phyloP scores from a whole-genome alignment of 2,888 invertebrate genomes.

The Prenolepis imparis region DNA sequence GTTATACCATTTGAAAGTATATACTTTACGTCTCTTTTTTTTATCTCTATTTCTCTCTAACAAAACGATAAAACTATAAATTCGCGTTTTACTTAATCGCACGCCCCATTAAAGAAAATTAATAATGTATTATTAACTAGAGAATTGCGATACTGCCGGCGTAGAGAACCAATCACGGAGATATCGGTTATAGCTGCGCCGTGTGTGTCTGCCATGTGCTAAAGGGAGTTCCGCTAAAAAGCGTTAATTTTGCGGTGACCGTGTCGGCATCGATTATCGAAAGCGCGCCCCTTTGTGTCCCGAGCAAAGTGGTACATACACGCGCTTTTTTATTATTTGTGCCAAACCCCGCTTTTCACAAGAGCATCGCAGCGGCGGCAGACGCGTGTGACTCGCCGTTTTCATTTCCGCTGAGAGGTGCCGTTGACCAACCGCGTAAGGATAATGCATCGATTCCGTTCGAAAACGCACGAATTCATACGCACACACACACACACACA shows the following conservation, averaged over 20 bases:
- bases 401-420: slow-evolving; percentile 70
- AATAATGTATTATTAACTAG: slow-evolving; percentile 46
- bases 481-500: not conserved
- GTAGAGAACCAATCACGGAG: slow-evolving; percentile 43
- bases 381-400: slow-evolving; percentile 47
- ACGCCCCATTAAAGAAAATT: slow-evolving; percentile 24
- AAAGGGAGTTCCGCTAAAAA: slow-evolving; percentile 48
- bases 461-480: not conserved
- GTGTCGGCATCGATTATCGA: slow-evolving; percentile 66
- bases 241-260: slow-evolving; percentile 54
- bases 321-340: slow-evolving; percentile 55
- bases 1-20: slow-evolving; percentile 21
- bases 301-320: slow-evolving; percentile 55
- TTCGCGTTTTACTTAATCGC: slow-evolving; percentile 2
- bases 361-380: not conserved
- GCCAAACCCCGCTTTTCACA: slow-evolving; percentile 14
- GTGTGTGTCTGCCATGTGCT: slow-evolving; percentile 37
- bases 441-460: slow-evolving; percentile 68
- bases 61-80: not conserved
- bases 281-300: slow-evolving; percentile 54
- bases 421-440: slow-evolving; percentile 60
- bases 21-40: not conserved
- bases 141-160: slow-evolving; percentile 13
- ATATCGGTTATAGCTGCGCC: slow-evolving; percentile 37
- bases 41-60: not conserved